Conservation (phyloP, 2,113 vertebrate species). For the Athene noctua region DNA sequence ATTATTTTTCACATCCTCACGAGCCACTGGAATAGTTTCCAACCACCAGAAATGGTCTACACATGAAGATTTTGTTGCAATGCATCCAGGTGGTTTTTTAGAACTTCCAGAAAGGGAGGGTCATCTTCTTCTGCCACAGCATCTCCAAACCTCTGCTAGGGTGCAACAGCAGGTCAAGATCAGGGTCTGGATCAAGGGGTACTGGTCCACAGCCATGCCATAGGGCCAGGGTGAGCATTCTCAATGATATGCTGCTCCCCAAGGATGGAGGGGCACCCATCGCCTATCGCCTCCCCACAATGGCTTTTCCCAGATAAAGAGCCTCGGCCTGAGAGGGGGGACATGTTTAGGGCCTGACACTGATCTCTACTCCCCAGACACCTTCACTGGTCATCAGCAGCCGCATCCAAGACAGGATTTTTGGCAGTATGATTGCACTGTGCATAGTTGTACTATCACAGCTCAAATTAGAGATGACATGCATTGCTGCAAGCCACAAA, state of each 20-base stretch:
- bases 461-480: background rate
- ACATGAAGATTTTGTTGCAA: background rate
- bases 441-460: background rate
- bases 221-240: background rate
- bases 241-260: accelerated
- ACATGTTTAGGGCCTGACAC: background rate
- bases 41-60: background rate
- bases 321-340: background rate
- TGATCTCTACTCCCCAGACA: background rate
- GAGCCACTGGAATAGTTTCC: background rate
- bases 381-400: background rate
- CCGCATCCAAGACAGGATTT: background rate
- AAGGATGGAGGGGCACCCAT: background rate
- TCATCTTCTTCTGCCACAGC: background rate
- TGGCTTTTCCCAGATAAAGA: background rate
- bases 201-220: background rate
- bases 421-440: background rate
- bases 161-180: background rate
- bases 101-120: background rate
- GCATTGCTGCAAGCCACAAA: background rate
- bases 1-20: background rate
- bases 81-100: accelerated
- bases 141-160: background rate
- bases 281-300: background rate
- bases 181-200: background rate